Base-by-base conservation (phyloP, 2,888 invertebrate genomes). In the Nematopogon swammerdamellus region DNA sequence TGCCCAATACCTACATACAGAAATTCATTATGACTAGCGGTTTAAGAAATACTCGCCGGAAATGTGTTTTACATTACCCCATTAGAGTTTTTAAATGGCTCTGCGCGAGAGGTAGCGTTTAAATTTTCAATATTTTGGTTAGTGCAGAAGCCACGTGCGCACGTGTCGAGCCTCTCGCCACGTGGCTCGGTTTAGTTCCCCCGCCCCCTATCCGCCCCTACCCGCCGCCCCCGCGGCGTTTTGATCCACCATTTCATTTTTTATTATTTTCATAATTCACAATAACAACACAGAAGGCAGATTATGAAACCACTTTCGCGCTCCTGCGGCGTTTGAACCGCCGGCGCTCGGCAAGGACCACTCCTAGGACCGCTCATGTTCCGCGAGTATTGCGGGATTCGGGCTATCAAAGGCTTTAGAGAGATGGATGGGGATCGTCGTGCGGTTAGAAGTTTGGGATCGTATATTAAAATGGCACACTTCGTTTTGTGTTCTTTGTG, bases 211-310 rank as follows among this genome's bases (percentile, higher is more conserved):
- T 54, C 25, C 44, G 45, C 42, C 49, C 42, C 45, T 51, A 44
- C 49, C 49, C 36, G 46, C 46, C 60, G 61, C 57, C 68, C 66
- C 17, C 19, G 44, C 36, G 20, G 18, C 48, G 19, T 44, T 48
- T 48, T 36, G 36, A 36, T 25, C 20, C 20, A 20, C 46, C 46
- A 46, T 62, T 72, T 68, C 69, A 74, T 70, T 77, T 77, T 77
- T 77, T 77, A 79, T 75, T 75, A 77, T 77, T 76, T 79, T 76
- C 75, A 76, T 76, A 76, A 75, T 77, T 79, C 74, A 75, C 74
- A 73, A 75, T 73, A 76, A 74, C 73, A 76, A 73, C 70, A 64
- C 70, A 64, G 75, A 70, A 75, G 76, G 75, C 76, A 71, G 72
- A 67, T 72, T 68, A 70, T 70, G 72, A 71, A 71, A 70, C 72